These are phyloP conservation scores for Triops longicaudatus DNA, from an alignment of 1,140 invertebrate species.

Conservation along the genomic window DNA sequence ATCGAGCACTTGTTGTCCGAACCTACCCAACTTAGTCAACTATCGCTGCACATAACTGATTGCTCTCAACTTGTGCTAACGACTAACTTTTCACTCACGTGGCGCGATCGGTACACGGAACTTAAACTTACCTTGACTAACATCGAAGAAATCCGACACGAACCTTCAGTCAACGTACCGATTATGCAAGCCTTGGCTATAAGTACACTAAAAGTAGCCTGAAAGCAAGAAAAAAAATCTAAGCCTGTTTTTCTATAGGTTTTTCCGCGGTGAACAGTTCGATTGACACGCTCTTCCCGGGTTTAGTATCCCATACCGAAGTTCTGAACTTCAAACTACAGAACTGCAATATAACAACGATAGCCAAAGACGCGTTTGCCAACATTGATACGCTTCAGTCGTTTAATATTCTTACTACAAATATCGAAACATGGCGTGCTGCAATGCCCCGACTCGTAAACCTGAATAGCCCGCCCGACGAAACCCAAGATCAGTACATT, in stretches of 20 bases:
- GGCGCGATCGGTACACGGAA: background rate
- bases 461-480: background rate
- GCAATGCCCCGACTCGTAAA: background rate
- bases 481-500: background rate
- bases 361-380: background rate
- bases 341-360: background rate
- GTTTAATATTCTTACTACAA: background rate
- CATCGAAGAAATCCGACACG: conserved; percentile 1
- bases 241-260: background rate
- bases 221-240: background rate
- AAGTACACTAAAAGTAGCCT: background rate
- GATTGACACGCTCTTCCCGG: conserved; percentile 15
- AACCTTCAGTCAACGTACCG: background rate
- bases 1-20: background rate
- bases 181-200: background rate
- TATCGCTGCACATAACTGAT: background rate
- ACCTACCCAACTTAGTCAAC: background rate
- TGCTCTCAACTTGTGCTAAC: background rate
- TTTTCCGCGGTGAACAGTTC: background rate
- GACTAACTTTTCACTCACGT: background rate
- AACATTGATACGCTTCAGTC: background rate
- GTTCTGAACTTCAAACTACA: background rate
- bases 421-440: background rate
- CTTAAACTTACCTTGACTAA: background rate
- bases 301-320: conserved; percentile 11